Conservation (phyloP, 2,113 vertebrate species). For the Vulpes ferrilata region DNA sequence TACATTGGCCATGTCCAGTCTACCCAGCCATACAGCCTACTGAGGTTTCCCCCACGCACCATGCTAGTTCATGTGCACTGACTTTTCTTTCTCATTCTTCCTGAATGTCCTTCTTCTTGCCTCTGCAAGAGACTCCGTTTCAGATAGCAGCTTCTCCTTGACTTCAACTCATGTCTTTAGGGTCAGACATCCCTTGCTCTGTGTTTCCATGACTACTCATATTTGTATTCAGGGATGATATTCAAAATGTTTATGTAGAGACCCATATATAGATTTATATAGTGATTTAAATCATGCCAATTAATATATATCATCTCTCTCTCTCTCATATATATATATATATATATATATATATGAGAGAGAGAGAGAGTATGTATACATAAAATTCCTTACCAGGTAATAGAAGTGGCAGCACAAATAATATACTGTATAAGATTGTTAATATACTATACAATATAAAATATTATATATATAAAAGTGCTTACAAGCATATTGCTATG, state of each 20-base stretch:
- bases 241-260: neutral
- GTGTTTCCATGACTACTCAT: neutral
- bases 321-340: no score
- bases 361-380: no score
- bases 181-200: neutral
- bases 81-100: neutral
- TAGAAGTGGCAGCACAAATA: neutral
- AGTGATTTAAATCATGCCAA: neutral
- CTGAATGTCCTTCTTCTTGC: neutral
- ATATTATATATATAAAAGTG: neutral
- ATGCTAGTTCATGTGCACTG: fast-evolving
- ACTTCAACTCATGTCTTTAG: neutral
- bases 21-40: fast-evolving
- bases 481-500: neutral
- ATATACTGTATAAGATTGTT: neutral
- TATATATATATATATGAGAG: no score
- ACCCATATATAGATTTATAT: neutral
- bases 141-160: neutral
- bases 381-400: neutral
- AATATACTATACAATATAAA: neutral
- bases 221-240: neutral
- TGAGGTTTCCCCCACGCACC: no score
- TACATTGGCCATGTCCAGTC: no score
- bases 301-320: neutral
- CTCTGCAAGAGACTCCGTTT: neutral